phyloP scores from a whole-genome alignment of 2,113 vertebrate species.

The Bufo gargarizans region DNA sequence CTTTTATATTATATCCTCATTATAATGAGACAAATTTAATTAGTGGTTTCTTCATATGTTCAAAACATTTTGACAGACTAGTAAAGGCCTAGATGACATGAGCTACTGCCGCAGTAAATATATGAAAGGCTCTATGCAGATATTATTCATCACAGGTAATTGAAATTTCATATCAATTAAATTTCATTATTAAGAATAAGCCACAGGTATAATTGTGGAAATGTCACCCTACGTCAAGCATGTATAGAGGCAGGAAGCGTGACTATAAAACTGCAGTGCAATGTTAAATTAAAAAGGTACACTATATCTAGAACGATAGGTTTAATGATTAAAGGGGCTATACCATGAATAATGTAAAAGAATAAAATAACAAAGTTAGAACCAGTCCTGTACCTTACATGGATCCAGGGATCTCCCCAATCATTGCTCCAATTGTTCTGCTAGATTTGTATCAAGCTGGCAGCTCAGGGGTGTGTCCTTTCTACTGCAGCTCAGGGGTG shows the following conservation, averaged over 20 bases:
- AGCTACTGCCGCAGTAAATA: neutral
- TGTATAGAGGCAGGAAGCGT: neutral
- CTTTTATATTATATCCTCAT: neutral
- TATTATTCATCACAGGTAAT: neutral
- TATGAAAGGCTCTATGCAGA: neutral
- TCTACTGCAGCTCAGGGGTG: too few relatives aligned
- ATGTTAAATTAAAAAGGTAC: neutral
- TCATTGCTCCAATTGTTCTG: too few relatives aligned
- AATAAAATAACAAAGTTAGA: too few relatives aligned
- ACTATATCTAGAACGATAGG: neutral
- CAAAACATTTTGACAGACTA: neutral
- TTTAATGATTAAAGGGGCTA: too few relatives aligned
- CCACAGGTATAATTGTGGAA: neutral
- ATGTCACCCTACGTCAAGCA: neutral
- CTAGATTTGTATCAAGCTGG: too few relatives aligned
- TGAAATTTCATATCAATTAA: constrained; percentile 21
- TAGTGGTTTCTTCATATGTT: neutral
- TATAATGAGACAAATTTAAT: constrained; percentile 19
- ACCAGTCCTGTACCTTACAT: too few relatives aligned
- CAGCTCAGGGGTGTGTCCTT: too few relatives aligned
- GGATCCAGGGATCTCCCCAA: too few relatives aligned
- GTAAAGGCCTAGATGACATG: neutral
- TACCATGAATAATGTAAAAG: too few relatives aligned
- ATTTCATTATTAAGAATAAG: neutral
- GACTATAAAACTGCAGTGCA: neutral